Base-by-base conservation (phyloP, 2,113 vertebrate species). In the Microcebus griseorufus region DNA sequence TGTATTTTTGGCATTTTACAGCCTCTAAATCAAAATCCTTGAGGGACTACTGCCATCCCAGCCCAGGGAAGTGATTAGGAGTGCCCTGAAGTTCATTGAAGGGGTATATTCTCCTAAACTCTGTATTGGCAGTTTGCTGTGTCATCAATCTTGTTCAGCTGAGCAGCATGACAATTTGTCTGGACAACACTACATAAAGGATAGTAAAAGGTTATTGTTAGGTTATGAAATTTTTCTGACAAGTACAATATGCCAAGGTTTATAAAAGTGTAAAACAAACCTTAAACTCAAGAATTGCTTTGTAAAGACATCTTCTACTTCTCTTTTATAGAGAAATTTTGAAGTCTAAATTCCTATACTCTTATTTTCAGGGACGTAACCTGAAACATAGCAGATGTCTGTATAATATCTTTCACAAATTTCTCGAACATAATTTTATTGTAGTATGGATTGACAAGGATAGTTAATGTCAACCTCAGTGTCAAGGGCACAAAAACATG, bases 161-260 rank as follows among this genome's bases (percentile, higher is more conserved):
- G 58, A 72, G 48, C 62, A 89, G 76, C 53, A 60, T 22, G 86
- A 93, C 96, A 98, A 73, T 98, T 97, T 97, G 89, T 97, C 97
- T 90, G 87, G 94, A 95, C 92, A 95, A 42, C 72, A 93, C 83
- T 96, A 92, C 87, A 95, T 96, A 93, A 94, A 95, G 55, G 89
- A 97, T 78, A 96, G 87, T 80, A 69, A 95, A 95, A 98, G 93
- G 94, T 98, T 97, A 98, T 92, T 95, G 89, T 93, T 96, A 90
- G 97, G 93, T 97, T 97, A 94, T 96, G 97, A 97, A 97, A 93
- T 94, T 97, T 97, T 95, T 88, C 93, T 97, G 96, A 97, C 97
- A 97, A 97, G 65, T 67, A 20, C 76, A 95, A 88, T 58, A 92
- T 75, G 29, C 80, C 70, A 60, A 64, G 69, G 82, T 86, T 96